phyloP scores from a whole-genome alignment of 2,888 invertebrate genomes.

The Antheraea assamensis region DNA sequence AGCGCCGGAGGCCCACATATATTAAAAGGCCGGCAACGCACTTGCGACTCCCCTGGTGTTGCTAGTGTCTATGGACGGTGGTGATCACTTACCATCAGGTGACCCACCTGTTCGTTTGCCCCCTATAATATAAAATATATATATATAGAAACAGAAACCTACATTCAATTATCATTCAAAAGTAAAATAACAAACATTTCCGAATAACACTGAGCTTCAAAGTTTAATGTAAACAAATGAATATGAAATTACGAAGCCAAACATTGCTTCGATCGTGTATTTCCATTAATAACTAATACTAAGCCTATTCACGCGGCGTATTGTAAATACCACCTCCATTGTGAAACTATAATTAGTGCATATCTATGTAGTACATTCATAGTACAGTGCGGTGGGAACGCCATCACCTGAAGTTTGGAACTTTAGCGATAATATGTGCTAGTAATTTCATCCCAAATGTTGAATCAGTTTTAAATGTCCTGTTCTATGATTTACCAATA shows the following conservation, averaged over 20 bases:
- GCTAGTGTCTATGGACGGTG: too few relatives aligned
- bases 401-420: constrained; percentile 73
- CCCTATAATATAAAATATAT: too few relatives aligned
- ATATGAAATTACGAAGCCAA: background rate
- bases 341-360: constrained; percentile 29
- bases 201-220: background rate
- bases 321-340: constrained; percentile 35
- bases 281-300: constrained; percentile 26
- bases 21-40: too few relatives aligned
- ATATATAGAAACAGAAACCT: background rate
- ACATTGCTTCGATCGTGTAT: constrained; percentile 27
- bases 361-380: constrained; percentile 1
- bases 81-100: too few relatives aligned
- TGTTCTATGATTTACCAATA: too few relatives aligned
- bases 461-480: constrained; percentile 34
- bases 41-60: too few relatives aligned
- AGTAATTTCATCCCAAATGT: constrained; percentile 53
- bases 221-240: constrained; percentile 12
- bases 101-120: too few relatives aligned
- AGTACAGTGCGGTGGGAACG: constrained; percentile 60
- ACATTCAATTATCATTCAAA: background rate
- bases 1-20: too few relatives aligned
- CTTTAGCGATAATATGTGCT: constrained; percentile 59
- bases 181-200: background rate
- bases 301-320: background rate